Percentiles rank a stretch among this genome's conserved stretches.
These are phyloP conservation scores for Xerus inauris DNA, from an alignment of 2,113 vertebrate species.

Conservation along the genomic window DNA sequence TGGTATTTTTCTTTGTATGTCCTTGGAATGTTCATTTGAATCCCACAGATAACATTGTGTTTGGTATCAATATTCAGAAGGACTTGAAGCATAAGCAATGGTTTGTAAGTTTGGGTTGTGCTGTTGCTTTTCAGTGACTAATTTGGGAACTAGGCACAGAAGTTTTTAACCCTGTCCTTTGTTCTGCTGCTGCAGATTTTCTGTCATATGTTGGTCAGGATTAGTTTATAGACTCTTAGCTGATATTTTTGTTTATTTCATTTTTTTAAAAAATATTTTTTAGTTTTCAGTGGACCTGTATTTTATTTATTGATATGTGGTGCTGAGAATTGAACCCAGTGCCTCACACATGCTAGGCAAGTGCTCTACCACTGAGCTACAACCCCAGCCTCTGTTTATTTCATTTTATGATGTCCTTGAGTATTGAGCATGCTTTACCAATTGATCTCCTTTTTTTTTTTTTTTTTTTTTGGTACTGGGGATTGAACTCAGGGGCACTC, in stretches of 20 bases:
- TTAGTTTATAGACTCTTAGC: conserved; percentile 3
- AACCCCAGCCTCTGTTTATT: too few species aligned
- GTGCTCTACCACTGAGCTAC: too few species aligned
- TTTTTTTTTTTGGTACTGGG: too few species aligned
- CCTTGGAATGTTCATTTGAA: neutral
- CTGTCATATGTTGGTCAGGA: conserved; percentile 58
- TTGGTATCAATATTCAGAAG: conserved; percentile 39
- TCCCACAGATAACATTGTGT: conserved; percentile 11
- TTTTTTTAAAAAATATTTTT: too few species aligned
- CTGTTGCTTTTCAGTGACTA: conserved; percentile 44
- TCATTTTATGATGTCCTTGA: conserved; percentile 55
- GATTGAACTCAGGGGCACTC: too few species aligned
- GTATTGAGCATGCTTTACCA: conserved; percentile 32
- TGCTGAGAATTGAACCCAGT: too few species aligned
- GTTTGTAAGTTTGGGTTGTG: neutral
- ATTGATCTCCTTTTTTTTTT: conserved; percentile 61
- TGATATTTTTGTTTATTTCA: conserved; percentile 59
- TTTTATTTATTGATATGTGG: too few species aligned
- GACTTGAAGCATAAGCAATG: neutral
- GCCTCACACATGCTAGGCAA: too few species aligned
- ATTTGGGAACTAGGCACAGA: conserved; percentile 39
- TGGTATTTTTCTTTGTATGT: conserved; percentile 41
- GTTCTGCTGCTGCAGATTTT: conserved; percentile 39
- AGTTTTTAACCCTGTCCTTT: conserved; percentile 7
- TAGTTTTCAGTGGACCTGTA: too few species aligned